Percentiles rank a stretch among this genome's conserved stretches.
These are phyloP conservation scores for Coleophora flavipennella DNA, from an alignment of 2,888 invertebrate genomes.

Conservation along the genomic window DNA sequence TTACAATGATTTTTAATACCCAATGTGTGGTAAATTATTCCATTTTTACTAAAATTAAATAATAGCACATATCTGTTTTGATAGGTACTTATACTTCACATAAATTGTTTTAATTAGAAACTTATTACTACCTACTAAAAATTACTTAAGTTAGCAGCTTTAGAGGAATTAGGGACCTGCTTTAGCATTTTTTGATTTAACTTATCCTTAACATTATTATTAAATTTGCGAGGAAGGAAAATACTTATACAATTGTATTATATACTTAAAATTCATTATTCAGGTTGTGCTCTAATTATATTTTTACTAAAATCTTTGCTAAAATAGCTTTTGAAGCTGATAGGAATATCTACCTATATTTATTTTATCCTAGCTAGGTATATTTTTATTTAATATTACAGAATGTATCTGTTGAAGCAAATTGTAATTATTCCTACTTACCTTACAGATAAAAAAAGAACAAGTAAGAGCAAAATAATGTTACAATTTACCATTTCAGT, in stretches of 20 bases:
- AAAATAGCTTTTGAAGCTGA: constrained; percentile 45
- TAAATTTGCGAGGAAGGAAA: constrained; percentile 43
- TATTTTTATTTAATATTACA: too few species aligned
- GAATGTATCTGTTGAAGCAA: too few species aligned
- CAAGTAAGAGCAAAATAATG: too few species aligned
- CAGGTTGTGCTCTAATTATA: constrained; percentile 34
- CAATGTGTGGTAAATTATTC: constrained; percentile 44
- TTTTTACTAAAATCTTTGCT: constrained; percentile 32
- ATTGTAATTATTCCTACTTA: too few species aligned
- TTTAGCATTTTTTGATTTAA: constrained; percentile 1
- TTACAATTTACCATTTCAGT: too few species aligned
- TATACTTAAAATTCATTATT: constrained; percentile 16
- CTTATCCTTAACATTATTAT: constrained; percentile 8
- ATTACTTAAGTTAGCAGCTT: background rate
- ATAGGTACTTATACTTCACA: constrained; percentile 35
- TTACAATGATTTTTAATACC: constrained; percentile 63
- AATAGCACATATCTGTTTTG: too few species aligned
- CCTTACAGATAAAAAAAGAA: too few species aligned
- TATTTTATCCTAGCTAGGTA: too few species aligned
- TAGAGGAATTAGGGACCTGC: too few species aligned
- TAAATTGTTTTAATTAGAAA: constrained; percentile 21
- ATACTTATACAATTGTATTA: constrained; percentile 39
- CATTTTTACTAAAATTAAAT: constrained; percentile 39
- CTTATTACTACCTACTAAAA: constrained; percentile 34
- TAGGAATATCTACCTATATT: too few species aligned